Conservation (phyloP, 2,797 vertebrate genomes). For the Poeciliopsis gracilis region DNA sequence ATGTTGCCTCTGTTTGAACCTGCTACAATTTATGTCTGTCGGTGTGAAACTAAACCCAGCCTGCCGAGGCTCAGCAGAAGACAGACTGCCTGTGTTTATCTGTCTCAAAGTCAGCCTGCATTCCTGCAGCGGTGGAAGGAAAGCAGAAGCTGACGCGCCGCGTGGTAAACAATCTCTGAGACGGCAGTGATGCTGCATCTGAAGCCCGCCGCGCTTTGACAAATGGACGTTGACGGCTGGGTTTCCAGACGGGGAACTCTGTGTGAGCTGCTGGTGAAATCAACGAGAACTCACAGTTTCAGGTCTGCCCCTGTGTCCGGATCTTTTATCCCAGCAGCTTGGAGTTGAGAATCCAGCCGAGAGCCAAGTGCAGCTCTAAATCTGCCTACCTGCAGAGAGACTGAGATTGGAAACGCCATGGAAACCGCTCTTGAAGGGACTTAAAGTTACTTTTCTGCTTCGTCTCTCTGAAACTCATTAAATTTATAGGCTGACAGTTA, state of each 20-base stretch:
- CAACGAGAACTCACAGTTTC: slow-evolving; percentile 28
- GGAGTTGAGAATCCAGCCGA: slow-evolving; percentile 5
- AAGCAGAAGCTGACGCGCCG: background rate
- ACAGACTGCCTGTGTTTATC: background rate
- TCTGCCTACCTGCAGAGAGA: background rate
- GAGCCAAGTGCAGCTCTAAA: background rate
- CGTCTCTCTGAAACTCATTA: background rate
- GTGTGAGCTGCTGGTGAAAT: slow-evolving; percentile 3
- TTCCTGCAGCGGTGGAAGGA: background rate
- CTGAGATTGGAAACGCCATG: background rate
- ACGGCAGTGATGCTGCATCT: background rate
- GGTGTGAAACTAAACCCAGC: background rate
- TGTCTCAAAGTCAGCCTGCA: background rate
- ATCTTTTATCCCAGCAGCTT: background rate
- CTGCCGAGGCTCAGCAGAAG: background rate
- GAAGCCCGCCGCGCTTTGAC: background rate
- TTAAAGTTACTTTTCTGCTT: slow-evolving; percentile 1
- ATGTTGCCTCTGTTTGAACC: background rate
- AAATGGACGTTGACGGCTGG: slow-evolving; percentile 12
- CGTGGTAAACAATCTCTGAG: slow-evolving; percentile 5
- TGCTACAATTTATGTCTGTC: background rate
- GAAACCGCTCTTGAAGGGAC: background rate
- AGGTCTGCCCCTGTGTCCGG: slow-evolving; percentile 6
- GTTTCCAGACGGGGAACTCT: slow-evolving; percentile 14
- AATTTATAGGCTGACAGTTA: slow-evolving; percentile 1